Evolutionary conservation across 2,888 invertebrate species (phyloP).

Genomic region (Incurvaria masculella): DNA sequence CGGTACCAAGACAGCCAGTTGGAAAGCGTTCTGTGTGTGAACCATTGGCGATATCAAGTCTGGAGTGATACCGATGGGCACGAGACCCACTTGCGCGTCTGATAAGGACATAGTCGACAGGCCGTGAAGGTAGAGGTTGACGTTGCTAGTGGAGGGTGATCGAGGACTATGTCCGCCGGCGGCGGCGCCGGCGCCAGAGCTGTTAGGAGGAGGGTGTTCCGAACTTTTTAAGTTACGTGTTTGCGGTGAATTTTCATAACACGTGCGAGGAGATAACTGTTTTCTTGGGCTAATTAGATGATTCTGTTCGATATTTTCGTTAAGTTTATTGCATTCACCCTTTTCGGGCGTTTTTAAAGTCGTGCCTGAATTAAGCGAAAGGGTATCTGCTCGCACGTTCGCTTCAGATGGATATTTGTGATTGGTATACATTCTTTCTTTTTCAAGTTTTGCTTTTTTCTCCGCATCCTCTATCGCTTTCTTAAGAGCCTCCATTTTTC

Average conservation of each 20-base stretch:
- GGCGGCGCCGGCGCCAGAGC: too few species aligned
- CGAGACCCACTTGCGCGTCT: slow-evolving; percentile 44
- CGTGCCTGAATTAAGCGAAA: neutral
- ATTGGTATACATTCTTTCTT: slow-evolving; percentile 47
- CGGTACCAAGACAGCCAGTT: slow-evolving; percentile 60
- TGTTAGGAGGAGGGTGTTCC: slow-evolving; percentile 28
- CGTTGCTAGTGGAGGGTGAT: slow-evolving; percentile 37
- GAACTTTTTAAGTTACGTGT: slow-evolving; percentile 29
- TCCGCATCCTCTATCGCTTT: slow-evolving; percentile 78
- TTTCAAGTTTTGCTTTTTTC: slow-evolving; percentile 66
- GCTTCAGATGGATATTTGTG: slow-evolving; percentile 20
- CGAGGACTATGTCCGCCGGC: slow-evolving; percentile 35
- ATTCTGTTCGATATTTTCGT: neutral
- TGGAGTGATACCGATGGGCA: slow-evolving; percentile 42
- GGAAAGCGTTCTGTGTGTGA: slow-evolving; percentile 46
- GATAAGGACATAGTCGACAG: slow-evolving; percentile 39
- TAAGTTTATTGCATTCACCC: neutral
- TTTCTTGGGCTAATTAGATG: neutral
- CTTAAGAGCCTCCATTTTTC: slow-evolving; percentile 71
- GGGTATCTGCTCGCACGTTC: neutral
- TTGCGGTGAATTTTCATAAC: slow-evolving; percentile 41
- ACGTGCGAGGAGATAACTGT: slow-evolving; percentile 21
- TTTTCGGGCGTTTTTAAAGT: neutral
- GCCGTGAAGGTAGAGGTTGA: slow-evolving; percentile 45
- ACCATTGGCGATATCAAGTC: slow-evolving; percentile 34